Evolutionary conservation across 1,140 invertebrate species (phyloP), one percentile per base, ranked within the genome.

Genomic region (Caenorhabditis remanei): DNA sequence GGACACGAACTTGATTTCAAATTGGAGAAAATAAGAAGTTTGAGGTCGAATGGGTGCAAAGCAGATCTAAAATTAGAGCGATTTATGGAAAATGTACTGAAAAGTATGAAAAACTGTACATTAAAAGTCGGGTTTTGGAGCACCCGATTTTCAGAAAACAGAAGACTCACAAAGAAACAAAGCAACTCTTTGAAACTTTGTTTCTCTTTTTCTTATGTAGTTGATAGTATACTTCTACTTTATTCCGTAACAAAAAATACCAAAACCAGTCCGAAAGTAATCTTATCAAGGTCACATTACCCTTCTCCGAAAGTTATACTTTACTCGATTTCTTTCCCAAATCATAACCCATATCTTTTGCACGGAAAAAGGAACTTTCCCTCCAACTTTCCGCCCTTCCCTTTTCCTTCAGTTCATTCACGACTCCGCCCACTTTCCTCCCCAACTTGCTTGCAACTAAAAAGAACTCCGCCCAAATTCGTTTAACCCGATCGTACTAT

Each of bases 381-480:
- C 40, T 71, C 41, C 24, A 6, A 16, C 65, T 43, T 11, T 19
- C 71, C 46, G 50, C 41, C 61, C 13, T 41, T 43, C 41, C 41
- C 6, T 19, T 21, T 19, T 71, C 32, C 71, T 53, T 79, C 40
- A 4, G 7, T 75, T n/a, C 13, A 41, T 46, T 19, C 43, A 16
- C 6, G 14, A 16, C 67, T n/a, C 67, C 43, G 2, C 67, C 67
- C 67, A 16, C 67, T 75, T 65, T 40, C 32, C 21, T n/a, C n/a
- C n/a, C 8, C 19, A n/a, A 14, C n/a, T 58, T n/a, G 21, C 46
- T n/a, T 79, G n/a, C 71, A 50, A 79, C 46, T 8, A 79, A 8
- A 24, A 32, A 7, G 46, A 71, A 79, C 71, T 79, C 71, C 71
- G 71, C 71, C 71, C 71, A 24, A 41, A 50, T 79, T 79, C 71